A percentile compares a stretch with the other conserved stretches of the same genome.
Evolutionary conservation across 2,797 vertebrate species (phyloP).

Genomic region (Coreius guichenoti): DNA sequence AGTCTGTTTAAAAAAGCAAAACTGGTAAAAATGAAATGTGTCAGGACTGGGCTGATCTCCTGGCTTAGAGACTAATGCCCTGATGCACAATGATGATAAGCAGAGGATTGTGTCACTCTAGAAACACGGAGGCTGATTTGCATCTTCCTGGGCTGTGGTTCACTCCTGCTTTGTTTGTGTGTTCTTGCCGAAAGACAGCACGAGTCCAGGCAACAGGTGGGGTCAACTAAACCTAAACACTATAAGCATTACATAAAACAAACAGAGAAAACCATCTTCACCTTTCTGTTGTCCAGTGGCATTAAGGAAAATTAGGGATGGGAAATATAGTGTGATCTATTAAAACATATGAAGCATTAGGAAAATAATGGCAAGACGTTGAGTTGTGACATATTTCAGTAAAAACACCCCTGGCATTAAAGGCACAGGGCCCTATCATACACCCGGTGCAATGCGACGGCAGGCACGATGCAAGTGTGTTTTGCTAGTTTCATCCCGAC

Average conservation of each 20-base stretch:
- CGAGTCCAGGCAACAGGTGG: slow-evolving; percentile 56
- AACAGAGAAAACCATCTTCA: not conserved
- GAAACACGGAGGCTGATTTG: slow-evolving; percentile 26
- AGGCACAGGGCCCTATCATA: no score
- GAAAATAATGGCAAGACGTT: not conserved
- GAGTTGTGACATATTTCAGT: not conserved
- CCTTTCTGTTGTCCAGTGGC: not conserved
- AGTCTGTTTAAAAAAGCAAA: not conserved
- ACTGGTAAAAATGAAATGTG: not conserved
- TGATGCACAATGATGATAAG: not conserved
- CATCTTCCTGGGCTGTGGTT: slow-evolving; percentile 45
- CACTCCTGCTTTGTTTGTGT: slow-evolving; percentile 30
- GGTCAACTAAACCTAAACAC: not conserved
- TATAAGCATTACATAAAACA: not conserved
- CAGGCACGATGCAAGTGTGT: no score
- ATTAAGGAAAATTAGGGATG: no score
- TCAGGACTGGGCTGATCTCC: not conserved
- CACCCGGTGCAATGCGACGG: no score
- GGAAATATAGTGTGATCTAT: not conserved
- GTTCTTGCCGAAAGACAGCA: slow-evolving; percentile 27
- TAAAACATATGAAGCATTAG: not conserved
- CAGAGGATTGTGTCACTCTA: not conserved
- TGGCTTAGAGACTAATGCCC: not conserved
- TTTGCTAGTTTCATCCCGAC: no score
- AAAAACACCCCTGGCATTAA: not conserved